Evolutionary conservation across 2,888 invertebrate genomes (phyloP).

Genomic region (Sesia bembeciformis): DNA sequence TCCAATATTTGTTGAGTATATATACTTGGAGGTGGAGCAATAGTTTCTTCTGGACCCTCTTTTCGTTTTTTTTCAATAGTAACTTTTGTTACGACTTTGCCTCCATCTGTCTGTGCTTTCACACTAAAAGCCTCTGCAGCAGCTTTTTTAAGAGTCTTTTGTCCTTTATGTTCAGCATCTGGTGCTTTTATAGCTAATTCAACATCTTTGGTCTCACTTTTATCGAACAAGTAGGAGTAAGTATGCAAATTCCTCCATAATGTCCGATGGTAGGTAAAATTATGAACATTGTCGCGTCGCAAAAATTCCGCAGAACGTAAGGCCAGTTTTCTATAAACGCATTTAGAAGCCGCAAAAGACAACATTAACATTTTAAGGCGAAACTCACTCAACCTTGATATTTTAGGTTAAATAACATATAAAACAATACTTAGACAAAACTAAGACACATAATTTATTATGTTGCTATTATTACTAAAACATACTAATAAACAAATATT

Average conservation of each 20-base stretch:
- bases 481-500: too few relatives aligned
- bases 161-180: constrained; percentile 8
- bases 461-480: too few relatives aligned
- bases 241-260: neutral
- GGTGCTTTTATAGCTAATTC: neutral
- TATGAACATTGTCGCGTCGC: neutral
- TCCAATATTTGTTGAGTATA: neutral
- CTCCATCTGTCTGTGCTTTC: constrained; percentile 51
- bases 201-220: neutral
- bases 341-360: constrained; percentile 43
- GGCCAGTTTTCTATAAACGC: constrained; percentile 47
- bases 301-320: constrained; percentile 33
- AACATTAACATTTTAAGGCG: constrained; percentile 36
- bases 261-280: neutral
- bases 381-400: too few relatives aligned
- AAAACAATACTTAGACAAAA: too few relatives aligned
- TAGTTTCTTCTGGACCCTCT: constrained; percentile 17
- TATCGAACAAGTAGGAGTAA: neutral
- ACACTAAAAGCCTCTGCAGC: constrained; percentile 47
- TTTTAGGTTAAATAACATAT: too few relatives aligned
- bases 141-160: constrained; percentile 38
- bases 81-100: constrained; percentile 58
- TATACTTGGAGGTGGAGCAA: constrained; percentile 11
- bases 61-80: constrained; percentile 46
- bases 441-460: too few relatives aligned